phyloP scores from a whole-genome alignment of 2,888 invertebrate species.

The Meandrusa payeni region DNA sequence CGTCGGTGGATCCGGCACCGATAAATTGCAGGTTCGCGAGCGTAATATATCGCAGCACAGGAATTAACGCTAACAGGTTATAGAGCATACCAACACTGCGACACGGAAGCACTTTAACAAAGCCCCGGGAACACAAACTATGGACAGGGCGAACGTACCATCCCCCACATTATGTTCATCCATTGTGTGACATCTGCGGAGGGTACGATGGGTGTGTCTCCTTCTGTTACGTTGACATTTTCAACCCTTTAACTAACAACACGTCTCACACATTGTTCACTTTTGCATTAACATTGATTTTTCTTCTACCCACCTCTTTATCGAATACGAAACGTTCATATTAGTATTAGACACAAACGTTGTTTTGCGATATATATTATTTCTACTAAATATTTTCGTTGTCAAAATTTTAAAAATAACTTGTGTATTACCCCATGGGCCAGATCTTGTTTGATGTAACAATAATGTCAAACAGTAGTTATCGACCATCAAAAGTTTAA shows the following conservation, averaged over 20 bases:
- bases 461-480: no score
- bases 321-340: no score
- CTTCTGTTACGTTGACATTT: conserved; percentile 50
- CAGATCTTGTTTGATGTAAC: no score
- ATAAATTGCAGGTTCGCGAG: conserved; percentile 57
- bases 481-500: no score
- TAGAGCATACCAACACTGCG: conserved; percentile 39
- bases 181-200: conserved; percentile 59
- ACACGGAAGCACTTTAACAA: conserved; percentile 33
- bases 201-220: conserved; percentile 36
- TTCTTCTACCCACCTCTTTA: conserved; percentile 34
- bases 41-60: conserved; percentile 47
- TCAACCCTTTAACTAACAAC: conserved; percentile 47
- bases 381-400: no score
- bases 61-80: conserved; percentile 46
- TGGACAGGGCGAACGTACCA: conserved; percentile 27
- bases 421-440: no score
- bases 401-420: no score
- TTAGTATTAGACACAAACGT: no score
- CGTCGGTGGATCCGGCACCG: conserved; percentile 47
- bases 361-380: no score
- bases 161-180: conserved; percentile 32
- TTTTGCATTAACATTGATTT: conserved; percentile 34
- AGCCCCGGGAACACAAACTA: conserved; percentile 10
- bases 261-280: not conserved